Percentiles rank a stretch among this genome's conserved stretches.
phyloP scores from a whole-genome alignment of 2,797 vertebrate genomes.

The Pseudomugil gertrudae region DNA sequence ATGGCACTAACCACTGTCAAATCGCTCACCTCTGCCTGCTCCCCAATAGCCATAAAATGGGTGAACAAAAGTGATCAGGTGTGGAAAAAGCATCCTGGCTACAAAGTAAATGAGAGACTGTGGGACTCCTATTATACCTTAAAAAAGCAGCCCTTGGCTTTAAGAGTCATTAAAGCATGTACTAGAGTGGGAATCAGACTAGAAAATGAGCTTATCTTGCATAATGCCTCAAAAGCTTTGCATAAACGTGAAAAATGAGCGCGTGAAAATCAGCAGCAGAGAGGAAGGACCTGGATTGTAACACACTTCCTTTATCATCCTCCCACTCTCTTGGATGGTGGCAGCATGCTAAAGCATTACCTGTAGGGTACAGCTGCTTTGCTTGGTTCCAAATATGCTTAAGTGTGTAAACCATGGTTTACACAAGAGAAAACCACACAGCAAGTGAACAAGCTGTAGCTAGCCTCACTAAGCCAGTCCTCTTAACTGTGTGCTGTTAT shows the following conservation, averaged over 20 bases:
- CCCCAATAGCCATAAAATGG: constrained; percentile 77
- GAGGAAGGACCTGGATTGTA: constrained; percentile 74
- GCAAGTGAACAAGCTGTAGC: constrained; percentile 67
- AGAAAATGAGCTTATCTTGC: constrained; percentile 86
- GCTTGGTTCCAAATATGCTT: constrained; percentile 61
- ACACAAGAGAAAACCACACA: constrained; percentile 66
- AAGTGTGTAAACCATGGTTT: constrained; percentile 63
- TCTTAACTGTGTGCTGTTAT: constrained; percentile 58
- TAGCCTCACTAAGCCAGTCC: constrained; percentile 68
- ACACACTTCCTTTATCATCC: constrained; percentile 79
- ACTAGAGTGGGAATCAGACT: constrained; percentile 82
- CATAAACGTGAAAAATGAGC: constrained; percentile 83
- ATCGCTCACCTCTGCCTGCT: constrained; percentile 75
- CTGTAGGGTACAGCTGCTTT: constrained; percentile 81
- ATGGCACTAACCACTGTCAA: constrained; percentile 79
- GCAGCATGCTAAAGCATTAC: constrained; percentile 77
- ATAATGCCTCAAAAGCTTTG: constrained; percentile 85
- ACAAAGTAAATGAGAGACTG: constrained; percentile 64
- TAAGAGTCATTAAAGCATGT: constrained; percentile 83
- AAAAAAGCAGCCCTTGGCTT: constrained; percentile 79
- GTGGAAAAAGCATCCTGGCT: constrained; percentile 74
- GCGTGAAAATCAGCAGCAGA: constrained; percentile 75
- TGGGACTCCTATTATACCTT: constrained; percentile 72
- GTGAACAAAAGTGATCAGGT: constrained; percentile 80
- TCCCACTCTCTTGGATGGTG: constrained; percentile 81